Percentiles rank a stretch among this genome's conserved stretches.
Evolutionary conservation across 2,888 invertebrate species (phyloP).

Genomic region (Stratiomys singularior): DNA sequence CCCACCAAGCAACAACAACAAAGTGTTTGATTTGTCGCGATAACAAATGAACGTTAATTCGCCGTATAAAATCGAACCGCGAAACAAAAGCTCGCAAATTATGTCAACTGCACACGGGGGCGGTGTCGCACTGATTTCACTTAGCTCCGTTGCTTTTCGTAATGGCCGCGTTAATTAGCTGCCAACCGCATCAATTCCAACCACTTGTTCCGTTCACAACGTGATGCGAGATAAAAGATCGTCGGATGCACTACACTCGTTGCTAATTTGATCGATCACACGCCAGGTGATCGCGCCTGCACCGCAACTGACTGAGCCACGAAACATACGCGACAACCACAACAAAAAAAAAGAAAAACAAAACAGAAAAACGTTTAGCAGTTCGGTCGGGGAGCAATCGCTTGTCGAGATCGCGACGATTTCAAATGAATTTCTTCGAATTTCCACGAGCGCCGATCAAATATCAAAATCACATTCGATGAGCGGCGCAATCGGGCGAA

Average conservation of each 20-base stretch:
- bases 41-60: constrained; percentile 21
- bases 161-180: neutral
- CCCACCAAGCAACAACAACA: no score
- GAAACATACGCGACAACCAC: neutral
- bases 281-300: neutral
- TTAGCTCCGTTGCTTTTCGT: neutral
- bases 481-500: constrained; percentile 8
- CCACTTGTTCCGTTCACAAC: neutral
- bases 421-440: constrained; percentile 18
- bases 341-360: neutral
- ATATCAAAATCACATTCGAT: constrained; percentile 1
- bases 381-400: no score
- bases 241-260: neutral
- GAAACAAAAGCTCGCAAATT: neutral
- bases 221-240: neutral
- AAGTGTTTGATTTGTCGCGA: no score
- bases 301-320: neutral
- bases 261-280: neutral
- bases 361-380: no score
- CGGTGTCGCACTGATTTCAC: constrained; percentile 17
- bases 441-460: neutral
- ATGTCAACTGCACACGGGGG: neutral
- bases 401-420: constrained; percentile 4
- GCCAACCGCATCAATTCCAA: neutral
- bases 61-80: neutral